Base-by-base conservation (phyloP, 2,113 vertebrate species). In the Plectropomus leopardus region DNA sequence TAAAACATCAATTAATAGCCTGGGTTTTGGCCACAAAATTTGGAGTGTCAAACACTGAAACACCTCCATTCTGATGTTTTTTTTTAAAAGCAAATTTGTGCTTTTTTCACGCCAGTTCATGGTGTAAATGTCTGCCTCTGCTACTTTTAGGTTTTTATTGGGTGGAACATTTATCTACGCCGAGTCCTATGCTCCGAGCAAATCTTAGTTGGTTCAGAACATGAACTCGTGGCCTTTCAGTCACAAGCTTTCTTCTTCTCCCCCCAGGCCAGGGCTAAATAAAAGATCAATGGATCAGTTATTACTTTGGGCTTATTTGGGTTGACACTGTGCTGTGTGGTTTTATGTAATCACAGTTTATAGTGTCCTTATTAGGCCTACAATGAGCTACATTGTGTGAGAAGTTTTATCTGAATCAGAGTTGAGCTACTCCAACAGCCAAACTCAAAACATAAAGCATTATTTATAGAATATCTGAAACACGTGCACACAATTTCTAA, bases 201-300 rank as follows among this genome's bases (percentile, higher is more conserved):
- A n/a, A n/a, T n/a, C n/a, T n/a, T n/a, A 7, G 73, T 77, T 70
- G 63, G 6, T 57, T 67, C 13, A 55, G 2, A 28, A 73, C 47
- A 30, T 53, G 23, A 79, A 83, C 57, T 23, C 34, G 72, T 66
- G 71, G 47, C 75, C 53, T 67, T 65, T 48, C 45, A 81, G 72
- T 86, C 89, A 89, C 79, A 50, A 80, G 85, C 34, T 74, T 54
- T 59, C 59, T 23, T 40, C 42, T 53, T 34, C 63, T 36, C 47
- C 64, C 78, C 58, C 5, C 65, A 45, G 86, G 86, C 70, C 0
- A 21, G 50, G 13, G 36, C 73, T 82, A 40, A 71, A 82, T 73
- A 42, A 76, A 61, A 70, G 53, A 77, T 86, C 83, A 90, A 85
- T 74, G 53, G 58, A 60, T 74, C 77, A 28, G 50, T 89, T 86